Base-by-base conservation (phyloP, 1,140 invertebrate genomes). In the Lasioglossum baleicum region DNA sequence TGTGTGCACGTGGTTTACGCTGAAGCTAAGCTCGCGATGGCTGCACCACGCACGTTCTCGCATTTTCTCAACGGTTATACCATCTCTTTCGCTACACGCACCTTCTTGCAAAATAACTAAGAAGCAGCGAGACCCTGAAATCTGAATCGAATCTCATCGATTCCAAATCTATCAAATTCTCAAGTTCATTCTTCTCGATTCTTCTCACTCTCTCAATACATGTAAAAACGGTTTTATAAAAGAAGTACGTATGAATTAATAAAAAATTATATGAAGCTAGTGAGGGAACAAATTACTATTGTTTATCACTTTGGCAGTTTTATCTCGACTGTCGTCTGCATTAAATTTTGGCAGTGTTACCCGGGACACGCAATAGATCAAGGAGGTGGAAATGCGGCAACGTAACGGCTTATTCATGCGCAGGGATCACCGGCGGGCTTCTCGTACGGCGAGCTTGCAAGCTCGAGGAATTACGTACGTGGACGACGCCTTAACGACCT, bases 351-450 rank as follows among this genome's bases (percentile, higher is more conserved):
- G 70, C 76, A 40, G 10, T 63, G 48, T 63, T 3, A 17, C 22
- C 64, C 40, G 66, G 42, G 78, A 26, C 65, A 67, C 71, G 89
- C 89, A 80, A 92, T 92, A 92, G 90, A 91, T 92, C 91, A 92
- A 91, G 81, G 86, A 83, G 88, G 80, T 85, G 82, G 88, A 88
- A 53, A 88, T 87, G 80, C 51, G 35, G 84, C 84, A 83, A 67
- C 85, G 83, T 91, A 90, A 90, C 91, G 84, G 82, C 85, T 92
- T 91, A 92, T 92, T 91, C 91, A 90, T 91, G 87, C 85, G 84
- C 85, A 79, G 82, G 80, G 82, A 91, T 88, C 84, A 89, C 86
- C 88, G 73, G 68, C 83, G 71, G 65, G 66, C 72, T 75, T 83
- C 81, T 48, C 53, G 20, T 42, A 17, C 11, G 13, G 42, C 26